A percentile compares a stretch with the other conserved stretches of the same genome.
These are phyloP conservation scores for Meghimatium bilineatum DNA, from an alignment of 2,888 invertebrate species.

Conservation along the genomic window DNA sequence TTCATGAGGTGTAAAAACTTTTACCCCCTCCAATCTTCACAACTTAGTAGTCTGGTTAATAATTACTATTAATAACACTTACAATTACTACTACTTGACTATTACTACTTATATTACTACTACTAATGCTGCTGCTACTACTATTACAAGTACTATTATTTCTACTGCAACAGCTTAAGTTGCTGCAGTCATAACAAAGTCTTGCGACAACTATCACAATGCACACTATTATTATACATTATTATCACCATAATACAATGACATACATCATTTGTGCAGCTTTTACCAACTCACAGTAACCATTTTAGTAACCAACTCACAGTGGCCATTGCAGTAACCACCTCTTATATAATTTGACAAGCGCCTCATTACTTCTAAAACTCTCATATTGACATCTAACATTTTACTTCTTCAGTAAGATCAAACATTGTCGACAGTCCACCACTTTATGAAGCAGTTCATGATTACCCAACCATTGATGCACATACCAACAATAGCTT, in stretches of 20 bases:
- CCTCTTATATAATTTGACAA: no score
- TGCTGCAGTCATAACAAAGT: background rate
- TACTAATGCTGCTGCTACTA: background rate
- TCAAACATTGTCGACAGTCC: conserved; percentile 73
- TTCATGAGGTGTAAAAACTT: no score
- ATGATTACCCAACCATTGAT: conserved; percentile 75
- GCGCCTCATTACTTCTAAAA: no score
- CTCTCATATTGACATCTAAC: background rate
- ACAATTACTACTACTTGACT: background rate
- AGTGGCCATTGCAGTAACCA: no score
- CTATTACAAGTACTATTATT: background rate
- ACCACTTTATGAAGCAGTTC: conserved; percentile 71
- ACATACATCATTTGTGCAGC: no score
- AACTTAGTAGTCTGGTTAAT: background rate
- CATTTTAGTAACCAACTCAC: no score
- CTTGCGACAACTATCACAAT: background rate
- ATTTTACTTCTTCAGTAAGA: conserved; percentile 6
- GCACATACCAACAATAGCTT: conserved; percentile 72
- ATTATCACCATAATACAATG: no score
- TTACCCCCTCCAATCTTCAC: no score
- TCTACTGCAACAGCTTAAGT: background rate
- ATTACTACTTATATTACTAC: background rate
- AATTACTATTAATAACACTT: background rate
- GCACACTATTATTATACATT: no score
- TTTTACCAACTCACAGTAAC: no score